These are phyloP conservation scores for Drosophila tsacasi DNA, from an alignment of 1,140 invertebrate species.

Conservation along the genomic window DNA sequence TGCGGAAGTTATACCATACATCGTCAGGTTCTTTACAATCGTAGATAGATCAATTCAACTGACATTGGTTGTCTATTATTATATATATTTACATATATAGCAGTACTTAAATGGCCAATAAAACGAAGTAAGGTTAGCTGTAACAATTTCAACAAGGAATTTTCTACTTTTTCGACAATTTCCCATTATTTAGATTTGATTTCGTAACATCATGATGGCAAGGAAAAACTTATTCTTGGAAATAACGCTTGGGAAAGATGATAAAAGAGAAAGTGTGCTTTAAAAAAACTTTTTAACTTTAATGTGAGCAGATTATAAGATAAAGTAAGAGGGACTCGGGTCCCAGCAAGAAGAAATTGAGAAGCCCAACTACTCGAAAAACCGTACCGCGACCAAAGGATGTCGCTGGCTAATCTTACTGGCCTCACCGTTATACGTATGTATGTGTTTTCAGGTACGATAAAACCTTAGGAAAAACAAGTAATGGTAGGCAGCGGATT, in stretches of 20 bases:
- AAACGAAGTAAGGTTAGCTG: not conserved
- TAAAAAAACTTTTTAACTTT: too few species aligned
- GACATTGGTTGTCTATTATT: not conserved
- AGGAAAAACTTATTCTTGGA: too few species aligned
- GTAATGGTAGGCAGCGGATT: too few species aligned
- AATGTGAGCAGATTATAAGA: too few species aligned
- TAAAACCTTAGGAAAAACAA: too few species aligned
- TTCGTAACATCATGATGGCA: not conserved
- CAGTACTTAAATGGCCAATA: not conserved
- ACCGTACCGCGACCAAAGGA: not conserved
- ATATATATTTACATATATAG: not conserved
- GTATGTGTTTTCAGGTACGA: too few species aligned
- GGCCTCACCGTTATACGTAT: too few species aligned
- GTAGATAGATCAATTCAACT: not conserved
- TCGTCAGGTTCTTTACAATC: not conserved
- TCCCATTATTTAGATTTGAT: not conserved
- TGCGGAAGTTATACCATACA: not conserved
- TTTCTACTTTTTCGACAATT: not conserved
- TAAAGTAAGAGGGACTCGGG: too few species aligned
- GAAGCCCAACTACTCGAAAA: not conserved
- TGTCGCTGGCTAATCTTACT: too few species aligned
- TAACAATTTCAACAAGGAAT: not conserved
- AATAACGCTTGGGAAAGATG: too few species aligned
- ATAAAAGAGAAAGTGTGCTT: too few species aligned
- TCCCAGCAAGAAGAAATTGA: too few species aligned